A percentile compares a stretch with the other conserved stretches of the same genome.
Evolutionary conservation across 2,797 vertebrate genomes (phyloP).

Genomic region (Mareca penelope): DNA sequence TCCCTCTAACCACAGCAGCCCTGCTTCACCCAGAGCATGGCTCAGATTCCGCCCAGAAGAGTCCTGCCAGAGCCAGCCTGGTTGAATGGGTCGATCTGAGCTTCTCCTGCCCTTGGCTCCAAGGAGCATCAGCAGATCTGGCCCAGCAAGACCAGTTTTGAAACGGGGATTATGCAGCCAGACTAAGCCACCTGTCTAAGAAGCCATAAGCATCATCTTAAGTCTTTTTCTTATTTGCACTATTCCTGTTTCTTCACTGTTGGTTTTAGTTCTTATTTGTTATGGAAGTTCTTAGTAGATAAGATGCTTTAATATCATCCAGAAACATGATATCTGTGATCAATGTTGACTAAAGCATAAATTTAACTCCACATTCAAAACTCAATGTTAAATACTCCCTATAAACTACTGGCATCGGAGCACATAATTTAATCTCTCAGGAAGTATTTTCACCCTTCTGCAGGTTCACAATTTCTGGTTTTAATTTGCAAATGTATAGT

Average conservation of each 20-base stretch:
- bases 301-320: not conserved
- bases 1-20: not conserved
- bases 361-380: not conserved
- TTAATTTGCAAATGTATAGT: not conserved
- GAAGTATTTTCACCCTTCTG: not conserved
- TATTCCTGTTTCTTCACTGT: not conserved
- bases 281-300: not conserved
- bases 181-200: not conserved
- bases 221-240: not conserved
- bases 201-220: not conserved
- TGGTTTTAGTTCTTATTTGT: not conserved
- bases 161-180: not conserved
- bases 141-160: not conserved
- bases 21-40: rapidly evolving
- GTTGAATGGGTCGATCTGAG: rapidly evolving
- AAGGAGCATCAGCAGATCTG: not conserved
- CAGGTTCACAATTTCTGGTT: not conserved
- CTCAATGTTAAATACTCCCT: not conserved
- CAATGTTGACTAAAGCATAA: not conserved
- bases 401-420: not conserved
- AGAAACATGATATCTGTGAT: not conserved
- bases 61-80: not conserved
- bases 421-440: not conserved
- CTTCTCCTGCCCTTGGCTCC: not conserved
- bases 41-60: rapidly evolving